Conservation (phyloP, 2,113 vertebrate species). For the Syngnathus typhle region DNA sequence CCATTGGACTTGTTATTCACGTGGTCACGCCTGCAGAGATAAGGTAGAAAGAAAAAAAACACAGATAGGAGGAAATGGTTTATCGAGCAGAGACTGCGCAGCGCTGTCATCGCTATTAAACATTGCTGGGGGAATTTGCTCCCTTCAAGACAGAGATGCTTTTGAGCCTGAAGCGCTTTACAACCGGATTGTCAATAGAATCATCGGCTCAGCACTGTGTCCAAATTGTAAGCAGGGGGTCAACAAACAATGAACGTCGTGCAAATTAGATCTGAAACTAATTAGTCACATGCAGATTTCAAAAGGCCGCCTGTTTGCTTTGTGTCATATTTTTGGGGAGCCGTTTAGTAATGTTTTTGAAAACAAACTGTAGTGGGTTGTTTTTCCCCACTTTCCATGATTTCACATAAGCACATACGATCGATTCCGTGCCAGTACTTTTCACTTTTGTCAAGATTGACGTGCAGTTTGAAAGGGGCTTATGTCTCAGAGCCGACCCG, state of each 20-base stretch:
- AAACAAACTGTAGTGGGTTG: no score
- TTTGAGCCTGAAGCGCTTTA: slow-evolving; percentile 27
- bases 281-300: slow-evolving; percentile 45
- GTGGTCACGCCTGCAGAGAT: slow-evolving; percentile 74
- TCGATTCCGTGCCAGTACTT: no score
- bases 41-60: slow-evolving; percentile 27
- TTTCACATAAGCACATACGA: no score
- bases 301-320: slow-evolving; percentile 26
- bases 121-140: slow-evolving; percentile 15
- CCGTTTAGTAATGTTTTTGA: background rate
- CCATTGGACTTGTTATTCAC: slow-evolving; percentile 82
- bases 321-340: slow-evolving; percentile 25
- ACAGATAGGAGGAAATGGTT: slow-evolving; percentile 13
- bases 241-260: slow-evolving; percentile 43
- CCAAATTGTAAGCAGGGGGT: slow-evolving; percentile 27
- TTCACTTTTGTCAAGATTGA: background rate
- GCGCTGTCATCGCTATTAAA: slow-evolving; percentile 18
- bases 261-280: slow-evolving; percentile 50
- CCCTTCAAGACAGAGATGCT: slow-evolving; percentile 15
- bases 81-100: slow-evolving; percentile 14
- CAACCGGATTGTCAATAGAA: slow-evolving; percentile 33
- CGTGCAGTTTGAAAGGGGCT: background rate
- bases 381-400: no score
- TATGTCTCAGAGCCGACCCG: background rate
- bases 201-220: slow-evolving; percentile 19